Percentiles rank a stretch among this genome's conserved stretches.
phyloP scores from a whole-genome alignment of 2,113 vertebrate species.

The Carassius gibelio region DNA sequence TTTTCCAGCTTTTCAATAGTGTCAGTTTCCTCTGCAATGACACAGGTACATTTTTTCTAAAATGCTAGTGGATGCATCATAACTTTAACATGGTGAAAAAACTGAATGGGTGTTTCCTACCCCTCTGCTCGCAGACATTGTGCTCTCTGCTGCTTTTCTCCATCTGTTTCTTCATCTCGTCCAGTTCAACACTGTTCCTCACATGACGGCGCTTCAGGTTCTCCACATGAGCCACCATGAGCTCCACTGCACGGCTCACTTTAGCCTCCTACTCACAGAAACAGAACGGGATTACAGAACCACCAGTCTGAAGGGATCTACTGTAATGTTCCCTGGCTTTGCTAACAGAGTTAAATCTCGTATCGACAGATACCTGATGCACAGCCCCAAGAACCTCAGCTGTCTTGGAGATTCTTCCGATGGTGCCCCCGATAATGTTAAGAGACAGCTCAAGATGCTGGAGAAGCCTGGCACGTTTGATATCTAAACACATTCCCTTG shows the following conservation, averaged over 20 bases:
- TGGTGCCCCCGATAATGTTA: constrained; percentile 72
- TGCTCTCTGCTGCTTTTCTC: constrained; percentile 71
- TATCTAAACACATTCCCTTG: constrained; percentile 71
- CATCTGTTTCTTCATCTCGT: constrained; percentile 77
- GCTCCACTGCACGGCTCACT: constrained; percentile 79
- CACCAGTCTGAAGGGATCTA: no score
- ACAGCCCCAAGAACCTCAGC: constrained; percentile 84
- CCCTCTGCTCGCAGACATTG: constrained; percentile 66
- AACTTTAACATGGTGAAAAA: neutral
- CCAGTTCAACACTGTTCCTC: constrained; percentile 74
- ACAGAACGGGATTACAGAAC: neutral
- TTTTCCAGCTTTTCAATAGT: constrained; percentile 21
- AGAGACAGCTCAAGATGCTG: constrained; percentile 78
- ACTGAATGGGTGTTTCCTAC: constrained; percentile 47
- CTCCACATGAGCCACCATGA: constrained; percentile 86
- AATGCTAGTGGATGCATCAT: neutral
- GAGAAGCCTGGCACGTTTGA: constrained; percentile 68
- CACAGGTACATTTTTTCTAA: neutral
- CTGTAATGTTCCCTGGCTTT: neutral
- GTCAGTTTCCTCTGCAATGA: constrained; percentile 38
- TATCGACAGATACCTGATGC: constrained; percentile 75
- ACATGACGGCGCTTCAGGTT: constrained; percentile 76
- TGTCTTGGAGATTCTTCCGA: constrained; percentile 73
- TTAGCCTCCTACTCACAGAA: constrained; percentile 76
- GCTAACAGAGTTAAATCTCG: neutral